phyloP scores from a whole-genome alignment of 2,888 invertebrate genomes.

The Erannis defoliaria region DNA sequence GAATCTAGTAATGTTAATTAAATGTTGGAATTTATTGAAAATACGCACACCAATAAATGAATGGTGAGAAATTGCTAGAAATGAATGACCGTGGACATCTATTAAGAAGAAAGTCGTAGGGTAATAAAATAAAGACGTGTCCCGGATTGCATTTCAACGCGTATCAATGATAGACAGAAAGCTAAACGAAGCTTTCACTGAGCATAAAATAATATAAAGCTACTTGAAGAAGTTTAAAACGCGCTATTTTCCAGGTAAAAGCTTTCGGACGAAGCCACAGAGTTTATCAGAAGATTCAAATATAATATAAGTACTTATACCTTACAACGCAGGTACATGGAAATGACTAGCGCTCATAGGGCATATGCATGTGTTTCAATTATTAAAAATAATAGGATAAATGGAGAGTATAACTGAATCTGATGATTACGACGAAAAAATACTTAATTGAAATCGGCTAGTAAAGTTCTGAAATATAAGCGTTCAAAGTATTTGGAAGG shows the following conservation, averaged over 20 bases:
- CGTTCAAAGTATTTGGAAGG: too few relatives aligned
- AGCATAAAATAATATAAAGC: background rate
- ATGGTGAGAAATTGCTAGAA: conserved; percentile 31
- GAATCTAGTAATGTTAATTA: conserved; percentile 81
- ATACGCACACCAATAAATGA: conserved; percentile 32
- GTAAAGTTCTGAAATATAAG: too few relatives aligned
- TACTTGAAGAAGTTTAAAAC: background rate
- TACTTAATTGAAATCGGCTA: too few relatives aligned
- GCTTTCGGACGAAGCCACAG: background rate
- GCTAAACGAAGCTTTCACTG: conserved; percentile 21
- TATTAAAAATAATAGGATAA: too few relatives aligned
- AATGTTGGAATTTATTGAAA: conserved; percentile 77
- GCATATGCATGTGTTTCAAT: too few relatives aligned
- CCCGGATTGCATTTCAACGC: conserved; percentile 24
- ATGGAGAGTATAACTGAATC: too few relatives aligned
- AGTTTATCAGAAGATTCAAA: background rate
- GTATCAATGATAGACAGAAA: conserved; percentile 17
- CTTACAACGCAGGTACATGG: too few relatives aligned
- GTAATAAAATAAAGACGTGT: conserved; percentile 27
- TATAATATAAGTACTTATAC: background rate
- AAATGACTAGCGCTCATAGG: conserved; percentile 1
- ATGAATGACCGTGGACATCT: conserved; percentile 26
- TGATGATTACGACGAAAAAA: too few relatives aligned
- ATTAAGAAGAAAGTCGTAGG: conserved; percentile 22
- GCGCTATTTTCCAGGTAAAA: conserved; percentile 2